Evolutionary conservation across 2,888 invertebrate genomes (phyloP).

Genomic region (Archips crataeganus): DNA sequence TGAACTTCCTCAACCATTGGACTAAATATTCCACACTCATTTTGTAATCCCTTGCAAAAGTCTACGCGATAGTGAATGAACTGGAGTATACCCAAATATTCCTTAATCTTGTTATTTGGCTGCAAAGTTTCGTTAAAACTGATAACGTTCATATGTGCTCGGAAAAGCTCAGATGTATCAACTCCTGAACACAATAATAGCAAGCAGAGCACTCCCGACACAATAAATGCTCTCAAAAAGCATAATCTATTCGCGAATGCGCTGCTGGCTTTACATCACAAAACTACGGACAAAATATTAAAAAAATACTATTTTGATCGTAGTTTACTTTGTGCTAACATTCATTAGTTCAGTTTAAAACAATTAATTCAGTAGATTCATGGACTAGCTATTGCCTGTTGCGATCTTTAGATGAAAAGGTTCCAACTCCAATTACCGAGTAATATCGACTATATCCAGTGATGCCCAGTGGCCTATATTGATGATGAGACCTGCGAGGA

Average conservation of each 20-base stretch:
- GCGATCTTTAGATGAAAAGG: not conserved
- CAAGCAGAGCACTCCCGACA: not conserved
- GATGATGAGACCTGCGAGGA: too few relatives aligned
- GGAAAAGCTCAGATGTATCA: not conserved
- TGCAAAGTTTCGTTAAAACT: too few relatives aligned
- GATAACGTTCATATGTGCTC: too few relatives aligned
- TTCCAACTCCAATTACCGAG: not conserved
- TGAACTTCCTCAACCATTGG: too few relatives aligned
- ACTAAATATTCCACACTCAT: too few relatives aligned
- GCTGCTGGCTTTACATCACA: not conserved
- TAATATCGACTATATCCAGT: too few relatives aligned
- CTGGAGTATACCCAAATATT: too few relatives aligned
- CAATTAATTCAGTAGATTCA: slow-evolving; percentile 11
- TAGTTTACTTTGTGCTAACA: slow-evolving; percentile 35
- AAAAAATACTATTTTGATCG: slow-evolving; percentile 4
- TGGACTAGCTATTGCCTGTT: slow-evolving; percentile 14
- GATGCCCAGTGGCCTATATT: too few relatives aligned
- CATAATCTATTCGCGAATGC: not conserved
- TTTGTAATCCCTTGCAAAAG: too few relatives aligned
- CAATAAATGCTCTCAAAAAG: too few relatives aligned
- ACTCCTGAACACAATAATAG: not conserved
- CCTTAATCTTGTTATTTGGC: too few relatives aligned
- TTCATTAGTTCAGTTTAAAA: slow-evolving; percentile 11
- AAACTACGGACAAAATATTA: not conserved
- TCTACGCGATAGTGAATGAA: too few relatives aligned